Conservation (phyloP, 2,113 vertebrate species). For the Pogonocichla stellata region DNA sequence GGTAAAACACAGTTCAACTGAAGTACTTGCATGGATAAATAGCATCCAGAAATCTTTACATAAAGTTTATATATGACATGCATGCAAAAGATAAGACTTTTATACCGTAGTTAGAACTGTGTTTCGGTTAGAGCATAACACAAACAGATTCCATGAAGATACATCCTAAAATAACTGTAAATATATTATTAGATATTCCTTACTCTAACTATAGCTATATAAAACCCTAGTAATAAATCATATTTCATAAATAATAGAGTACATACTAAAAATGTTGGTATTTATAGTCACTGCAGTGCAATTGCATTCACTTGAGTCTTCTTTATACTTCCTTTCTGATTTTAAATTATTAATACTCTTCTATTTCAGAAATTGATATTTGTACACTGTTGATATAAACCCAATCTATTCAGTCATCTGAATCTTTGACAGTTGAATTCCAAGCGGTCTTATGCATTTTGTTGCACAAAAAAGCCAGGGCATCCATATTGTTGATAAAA, state of each 20-base stretch:
- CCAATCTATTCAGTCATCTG: neutral
- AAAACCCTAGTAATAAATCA: neutral
- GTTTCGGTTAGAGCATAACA: neutral
- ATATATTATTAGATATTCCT: neutral
- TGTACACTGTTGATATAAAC: neutral
- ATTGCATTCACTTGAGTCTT: neutral
- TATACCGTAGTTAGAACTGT: neutral
- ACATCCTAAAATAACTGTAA: neutral
- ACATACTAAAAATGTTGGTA: neutral
- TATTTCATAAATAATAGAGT: slow-evolving; percentile 14
- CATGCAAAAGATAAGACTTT: neutral
- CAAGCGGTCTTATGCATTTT: neutral
- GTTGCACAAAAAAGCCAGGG: neutral
- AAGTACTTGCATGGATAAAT: neutral
- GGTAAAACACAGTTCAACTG: neutral
- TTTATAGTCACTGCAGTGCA: neutral
- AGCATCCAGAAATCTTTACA: neutral
- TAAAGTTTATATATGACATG: neutral
- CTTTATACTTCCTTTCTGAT: neutral
- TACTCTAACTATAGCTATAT: neutral
- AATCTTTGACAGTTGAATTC: neutral
- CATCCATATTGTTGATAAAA: neutral
- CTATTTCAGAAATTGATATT: neutral
- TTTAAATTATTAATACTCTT: slow-evolving; percentile 29
- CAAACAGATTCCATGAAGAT: neutral